phyloP scores from a whole-genome alignment of 2,888 invertebrate species.

The Leuctra nigra region DNA sequence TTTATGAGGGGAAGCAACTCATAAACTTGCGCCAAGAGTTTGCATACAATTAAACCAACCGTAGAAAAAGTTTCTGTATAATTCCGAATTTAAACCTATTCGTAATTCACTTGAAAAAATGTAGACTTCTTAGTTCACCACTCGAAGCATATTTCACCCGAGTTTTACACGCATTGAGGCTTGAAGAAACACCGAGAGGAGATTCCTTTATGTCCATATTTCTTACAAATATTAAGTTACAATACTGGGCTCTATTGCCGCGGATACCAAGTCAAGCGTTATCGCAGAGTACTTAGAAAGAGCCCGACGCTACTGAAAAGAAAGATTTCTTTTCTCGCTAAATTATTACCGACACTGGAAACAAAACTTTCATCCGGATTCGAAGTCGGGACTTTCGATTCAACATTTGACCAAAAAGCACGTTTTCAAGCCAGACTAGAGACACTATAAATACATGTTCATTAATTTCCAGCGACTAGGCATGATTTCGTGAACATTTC shows the following conservation, averaged over 20 bases:
- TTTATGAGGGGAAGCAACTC: constrained; percentile 2
- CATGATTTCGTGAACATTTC: too few relatives aligned
- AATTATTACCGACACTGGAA: neutral
- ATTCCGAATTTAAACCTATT: constrained; percentile 14
- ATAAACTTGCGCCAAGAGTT: constrained; percentile 1
- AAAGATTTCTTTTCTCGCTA: neutral
- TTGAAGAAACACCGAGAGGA: constrained; percentile 1
- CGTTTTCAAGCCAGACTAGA: too few relatives aligned
- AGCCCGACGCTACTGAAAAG: neutral
- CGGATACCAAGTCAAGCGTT: constrained; percentile 1
- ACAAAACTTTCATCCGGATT: too few relatives aligned
- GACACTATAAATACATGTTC: too few relatives aligned
- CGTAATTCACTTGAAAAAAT: constrained; percentile 2
- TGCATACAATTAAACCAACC: constrained; percentile 19
- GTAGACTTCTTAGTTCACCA: constrained; percentile 5
- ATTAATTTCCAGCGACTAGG: too few relatives aligned
- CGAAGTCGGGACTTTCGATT: too few relatives aligned
- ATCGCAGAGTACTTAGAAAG: neutral
- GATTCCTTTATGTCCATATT: neutral
- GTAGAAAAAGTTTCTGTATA: constrained; percentile 14
- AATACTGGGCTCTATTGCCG: neutral
- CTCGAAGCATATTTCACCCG: constrained; percentile 1
- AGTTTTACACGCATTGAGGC: constrained; percentile 12
- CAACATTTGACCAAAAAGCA: too few relatives aligned
- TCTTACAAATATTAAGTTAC: constrained; percentile 10